Conservation (phyloP, 2,888 invertebrate genomes). For the Cynaeus angustus region DNA sequence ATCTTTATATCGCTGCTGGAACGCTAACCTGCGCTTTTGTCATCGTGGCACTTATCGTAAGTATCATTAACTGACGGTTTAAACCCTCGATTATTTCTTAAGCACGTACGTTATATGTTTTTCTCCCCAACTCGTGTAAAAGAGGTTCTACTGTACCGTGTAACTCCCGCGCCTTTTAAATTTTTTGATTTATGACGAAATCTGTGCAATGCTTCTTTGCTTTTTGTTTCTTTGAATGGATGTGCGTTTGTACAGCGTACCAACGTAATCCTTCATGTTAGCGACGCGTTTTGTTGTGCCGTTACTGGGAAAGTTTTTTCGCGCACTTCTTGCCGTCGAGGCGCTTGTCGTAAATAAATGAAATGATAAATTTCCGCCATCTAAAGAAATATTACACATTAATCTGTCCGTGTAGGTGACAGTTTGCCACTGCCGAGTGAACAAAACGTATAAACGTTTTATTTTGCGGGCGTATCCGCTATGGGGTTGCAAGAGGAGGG, state of each 20-base stretch:
- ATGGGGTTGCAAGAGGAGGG: slow-evolving; percentile 68
- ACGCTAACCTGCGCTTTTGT: slow-evolving; percentile 84
- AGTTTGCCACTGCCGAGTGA: slow-evolving; percentile 85
- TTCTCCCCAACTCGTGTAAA: too few species aligned
- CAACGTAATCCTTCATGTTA: neutral
- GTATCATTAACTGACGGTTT: slow-evolving; percentile 58
- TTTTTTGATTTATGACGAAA: neutral
- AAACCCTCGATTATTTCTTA: too few species aligned
- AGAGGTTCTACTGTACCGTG: too few species aligned
- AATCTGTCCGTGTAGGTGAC: slow-evolving; percentile 75
- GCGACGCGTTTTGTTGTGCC: slow-evolving; percentile 13
- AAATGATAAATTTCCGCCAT: slow-evolving; percentile 41
- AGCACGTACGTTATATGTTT: too few species aligned
- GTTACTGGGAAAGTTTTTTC: slow-evolving; percentile 25
- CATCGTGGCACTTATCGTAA: slow-evolving; percentile 81
- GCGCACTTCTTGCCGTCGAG: slow-evolving; percentile 31
- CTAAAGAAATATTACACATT: slow-evolving; percentile 45
- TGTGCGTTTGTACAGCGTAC: neutral
- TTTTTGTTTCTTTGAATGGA: slow-evolving; percentile 1
- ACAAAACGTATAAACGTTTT: slow-evolving; percentile 83
- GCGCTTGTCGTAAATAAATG: slow-evolving; percentile 38
- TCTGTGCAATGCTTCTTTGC: neutral
- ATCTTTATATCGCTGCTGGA: slow-evolving; percentile 86
- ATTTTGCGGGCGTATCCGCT: slow-evolving; percentile 75
- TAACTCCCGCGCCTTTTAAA: too few species aligned